Evolutionary conservation across 2,888 invertebrate species (phyloP).

Genomic region (Heteropelma amictum): DNA sequence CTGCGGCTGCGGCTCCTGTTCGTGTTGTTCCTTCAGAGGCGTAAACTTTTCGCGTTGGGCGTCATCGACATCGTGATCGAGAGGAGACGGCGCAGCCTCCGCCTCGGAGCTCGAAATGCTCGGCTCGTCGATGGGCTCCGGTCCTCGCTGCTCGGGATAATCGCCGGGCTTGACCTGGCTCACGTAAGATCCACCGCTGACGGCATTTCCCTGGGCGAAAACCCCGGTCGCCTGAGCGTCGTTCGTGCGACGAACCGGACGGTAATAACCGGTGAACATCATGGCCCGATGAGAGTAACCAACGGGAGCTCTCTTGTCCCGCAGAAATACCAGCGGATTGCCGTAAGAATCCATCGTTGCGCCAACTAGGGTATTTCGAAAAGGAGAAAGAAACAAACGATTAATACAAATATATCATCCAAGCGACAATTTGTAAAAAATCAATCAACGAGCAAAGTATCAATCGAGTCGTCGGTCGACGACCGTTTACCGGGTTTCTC

Average conservation of each 20-base stretch:
- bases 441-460: background rate
- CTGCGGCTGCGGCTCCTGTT: slow-evolving; percentile 13
- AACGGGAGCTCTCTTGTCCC: slow-evolving; percentile 64
- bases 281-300: slow-evolving; percentile 70
- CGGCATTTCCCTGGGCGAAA: slow-evolving; percentile 73
- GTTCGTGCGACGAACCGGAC: slow-evolving; percentile 66
- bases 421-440: background rate
- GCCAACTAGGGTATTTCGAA: too few species aligned
- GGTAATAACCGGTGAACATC: slow-evolving; percentile 74
- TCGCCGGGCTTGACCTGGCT: slow-evolving; percentile 63
- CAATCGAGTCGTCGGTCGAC: too few species aligned
- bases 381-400: background rate
- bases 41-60: slow-evolving; percentile 48
- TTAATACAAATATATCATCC: background rate
- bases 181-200: slow-evolving; percentile 70
- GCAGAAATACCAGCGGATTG: slow-evolving; percentile 63
- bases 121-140: slow-evolving; percentile 66
- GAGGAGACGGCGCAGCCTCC: slow-evolving; percentile 66
- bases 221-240: slow-evolving; percentile 68
- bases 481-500: slow-evolving; percentile 66
- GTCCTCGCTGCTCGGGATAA: slow-evolving; percentile 62
- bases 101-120: slow-evolving; percentile 71
- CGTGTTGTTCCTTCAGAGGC: slow-evolving; percentile 32
- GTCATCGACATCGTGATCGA: slow-evolving; percentile 55
- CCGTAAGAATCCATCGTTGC: slow-evolving; percentile 64